Evolutionary conservation across 2,888 invertebrate species (phyloP), one percentile per base, ranked within the genome.

Genomic region (Microctonus brassicae): DNA sequence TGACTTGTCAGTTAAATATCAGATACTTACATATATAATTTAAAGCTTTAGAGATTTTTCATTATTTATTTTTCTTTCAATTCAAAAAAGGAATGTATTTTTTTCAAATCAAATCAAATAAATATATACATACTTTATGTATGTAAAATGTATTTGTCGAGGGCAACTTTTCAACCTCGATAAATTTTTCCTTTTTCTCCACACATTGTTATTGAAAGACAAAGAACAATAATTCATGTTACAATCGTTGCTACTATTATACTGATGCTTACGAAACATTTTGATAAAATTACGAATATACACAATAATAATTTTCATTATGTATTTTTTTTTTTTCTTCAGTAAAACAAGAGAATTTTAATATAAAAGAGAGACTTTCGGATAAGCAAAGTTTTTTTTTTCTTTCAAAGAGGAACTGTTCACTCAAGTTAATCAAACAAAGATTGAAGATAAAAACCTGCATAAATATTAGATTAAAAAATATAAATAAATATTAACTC

Each of bases 1-100:
- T 47, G 47, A 47, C 29, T 58, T 58, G 58, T 58, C 29, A 58
- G 58, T 58, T 20, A 20, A 58, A 33, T 58, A 33, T 33, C 33
- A 29, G 58, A 58, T 33, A 58, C 17, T 17, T 47, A 47, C 17
- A 7, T 17, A n/a, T n/a, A n/a, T n/a, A n/a, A n/a, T n/a, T n/a
- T n/a, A n/a, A n/a, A n/a, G 7, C 47, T 47, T 47, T 33, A n/a
- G 33, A 58, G 58, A 33, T 58, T 58, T 29, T 33, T 33, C 33
- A 6, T 47, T 20, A 1, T 10, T 10, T 36, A 4, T n/a, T 47
- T 47, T n/a, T n/a, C 17, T 13, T 13, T 39, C 5, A 17, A 47
- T 47, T 6, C 6, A n/a, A 47, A 47, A 47, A 47, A 17, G 20
- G 47, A 47, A 47, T 20, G 3, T 29, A 29, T 29, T 29, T 5